Evolutionary conservation across 2,113 vertebrate species (phyloP), one percentile per base, ranked within the genome.

Genomic region (Pelvicachromis taeniatus): DNA sequence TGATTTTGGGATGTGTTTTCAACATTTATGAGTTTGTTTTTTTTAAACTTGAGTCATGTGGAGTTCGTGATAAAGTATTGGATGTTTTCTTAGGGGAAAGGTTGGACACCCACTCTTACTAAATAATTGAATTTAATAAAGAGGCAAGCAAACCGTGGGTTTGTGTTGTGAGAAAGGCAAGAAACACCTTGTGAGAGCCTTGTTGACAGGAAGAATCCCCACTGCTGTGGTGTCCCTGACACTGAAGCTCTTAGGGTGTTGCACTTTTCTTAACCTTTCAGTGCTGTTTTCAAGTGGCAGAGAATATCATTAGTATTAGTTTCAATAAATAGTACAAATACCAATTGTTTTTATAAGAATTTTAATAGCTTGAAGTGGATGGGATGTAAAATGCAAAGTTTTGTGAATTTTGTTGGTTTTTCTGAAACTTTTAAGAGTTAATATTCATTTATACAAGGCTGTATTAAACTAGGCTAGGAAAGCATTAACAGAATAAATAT

Each of bases 251-350:
- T 75, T 45, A 52, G 70, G 45, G 70, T 52, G 45, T 16, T 75
- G 70, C 70, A 75, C 45, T 75, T 52, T 52, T 75, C 45, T 52
- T 61, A 33, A 59, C 26, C 55, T 48, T 77, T 61, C 21, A 83
- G 45, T 58, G 78, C 4, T 53, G 16, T 53, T 33, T 61, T 45
- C 13, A 81, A n/a, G 58, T 65, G 19, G 45, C 58, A 79, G 17
- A 59, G 23, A 58, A 75, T 33, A 52, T 9, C 0, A 59, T 79
- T 79, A 31, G 26, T 31, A 26, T 56, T 78, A 52, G 6, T 75
- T 75, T 75, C 10, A 75, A n/a, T n/a, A 52, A 73, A 73, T 50
- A 12, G 23, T 50, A 73, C 42, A 73, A 73, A 23, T 13, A 75
- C 31, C 45, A 2, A 0, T 5, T 31, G 16, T 45, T 11, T 11